These are phyloP conservation scores for Gnathonemus longibarbis DNA, from an alignment of 2,113 vertebrate species.

Conservation along the genomic window DNA sequence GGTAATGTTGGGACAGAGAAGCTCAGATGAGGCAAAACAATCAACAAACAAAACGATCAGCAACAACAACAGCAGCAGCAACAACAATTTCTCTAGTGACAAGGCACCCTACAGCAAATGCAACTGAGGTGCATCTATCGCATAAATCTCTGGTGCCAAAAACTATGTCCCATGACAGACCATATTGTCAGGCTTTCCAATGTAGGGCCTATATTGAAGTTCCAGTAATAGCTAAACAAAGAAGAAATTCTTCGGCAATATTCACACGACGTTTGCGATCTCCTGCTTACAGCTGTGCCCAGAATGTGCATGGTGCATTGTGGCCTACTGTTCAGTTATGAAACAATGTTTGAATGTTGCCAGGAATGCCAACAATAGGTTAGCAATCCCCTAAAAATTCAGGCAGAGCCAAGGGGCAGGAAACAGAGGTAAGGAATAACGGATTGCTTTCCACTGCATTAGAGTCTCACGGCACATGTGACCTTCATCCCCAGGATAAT, in stretches of 20 bases:
- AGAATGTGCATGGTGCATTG: not conserved
- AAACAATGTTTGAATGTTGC: not conserved
- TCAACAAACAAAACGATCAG: not conserved
- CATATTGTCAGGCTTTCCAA: not conserved
- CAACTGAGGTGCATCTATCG: not conserved
- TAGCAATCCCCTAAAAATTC: not conserved
- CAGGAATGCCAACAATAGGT: not conserved
- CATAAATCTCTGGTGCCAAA: not conserved
- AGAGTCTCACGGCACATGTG: not conserved
- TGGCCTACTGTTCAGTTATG: not conserved
- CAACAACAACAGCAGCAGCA: not conserved
- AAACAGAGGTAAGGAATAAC: not conserved
- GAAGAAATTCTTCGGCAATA: not conserved
- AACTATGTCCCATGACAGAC: not conserved
- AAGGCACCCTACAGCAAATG: not conserved
- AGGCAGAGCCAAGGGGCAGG: not conserved
- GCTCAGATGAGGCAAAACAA: not conserved
- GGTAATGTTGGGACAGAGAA: not conserved
- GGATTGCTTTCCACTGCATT: slow-evolving; percentile 2
- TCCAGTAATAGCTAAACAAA: not conserved
- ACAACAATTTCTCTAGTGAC: not conserved
- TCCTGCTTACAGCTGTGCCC: not conserved
- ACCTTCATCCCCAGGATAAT: not conserved
- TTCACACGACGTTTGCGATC: not conserved
- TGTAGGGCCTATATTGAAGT: not conserved